Percentiles rank a stretch among this genome's conserved stretches.
Evolutionary conservation across 2,888 invertebrate genomes (phyloP).

Genomic region (Sinohyriopsis cumingii): DNA sequence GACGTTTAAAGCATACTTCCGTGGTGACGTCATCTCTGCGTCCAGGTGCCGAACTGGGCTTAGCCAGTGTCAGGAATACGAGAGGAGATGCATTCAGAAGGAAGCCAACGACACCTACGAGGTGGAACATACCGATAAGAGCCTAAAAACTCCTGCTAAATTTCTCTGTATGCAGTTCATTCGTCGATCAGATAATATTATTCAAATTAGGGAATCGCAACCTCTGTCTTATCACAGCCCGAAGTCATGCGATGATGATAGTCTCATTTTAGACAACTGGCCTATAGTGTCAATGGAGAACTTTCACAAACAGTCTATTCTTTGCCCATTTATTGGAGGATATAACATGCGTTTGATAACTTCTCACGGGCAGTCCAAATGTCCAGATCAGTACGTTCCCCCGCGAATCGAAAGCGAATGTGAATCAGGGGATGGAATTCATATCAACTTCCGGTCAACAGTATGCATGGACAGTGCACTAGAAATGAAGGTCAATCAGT

Average conservation of each 20-base stretch:
- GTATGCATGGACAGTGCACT: conserved; percentile 44
- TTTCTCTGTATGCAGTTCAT: conserved; percentile 62
- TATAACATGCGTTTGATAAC: conserved; percentile 38
- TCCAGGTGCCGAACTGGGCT: conserved; percentile 19
- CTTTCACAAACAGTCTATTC: conserved; percentile 26
- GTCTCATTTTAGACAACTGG: conserved; percentile 58
- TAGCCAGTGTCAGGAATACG: conserved; percentile 19
- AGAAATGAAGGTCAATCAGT: conserved; percentile 36
- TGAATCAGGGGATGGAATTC: conserved; percentile 57
- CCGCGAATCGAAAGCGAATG: conserved; percentile 62
- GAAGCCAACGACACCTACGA: conserved; percentile 48
- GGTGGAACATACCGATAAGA: conserved; percentile 34
- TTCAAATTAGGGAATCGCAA: conserved; percentile 54
- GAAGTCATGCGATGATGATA: conserved; percentile 46
- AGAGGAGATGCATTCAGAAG: conserved; percentile 39
- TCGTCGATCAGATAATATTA: conserved; percentile 51
- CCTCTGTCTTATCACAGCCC: conserved; percentile 25
- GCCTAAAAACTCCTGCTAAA: conserved; percentile 17
- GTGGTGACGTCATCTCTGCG: conserved; percentile 18
- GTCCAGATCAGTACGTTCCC: conserved; percentile 32
- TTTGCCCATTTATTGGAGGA: conserved; percentile 47
- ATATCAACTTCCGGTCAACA: conserved; percentile 51
- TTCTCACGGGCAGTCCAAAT: conserved; percentile 27
- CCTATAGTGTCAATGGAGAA: conserved; percentile 53
- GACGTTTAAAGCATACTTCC: conserved; percentile 30